Base-by-base conservation (phyloP, 2,888 invertebrate genomes). In the Autographa pulchrina region DNA sequence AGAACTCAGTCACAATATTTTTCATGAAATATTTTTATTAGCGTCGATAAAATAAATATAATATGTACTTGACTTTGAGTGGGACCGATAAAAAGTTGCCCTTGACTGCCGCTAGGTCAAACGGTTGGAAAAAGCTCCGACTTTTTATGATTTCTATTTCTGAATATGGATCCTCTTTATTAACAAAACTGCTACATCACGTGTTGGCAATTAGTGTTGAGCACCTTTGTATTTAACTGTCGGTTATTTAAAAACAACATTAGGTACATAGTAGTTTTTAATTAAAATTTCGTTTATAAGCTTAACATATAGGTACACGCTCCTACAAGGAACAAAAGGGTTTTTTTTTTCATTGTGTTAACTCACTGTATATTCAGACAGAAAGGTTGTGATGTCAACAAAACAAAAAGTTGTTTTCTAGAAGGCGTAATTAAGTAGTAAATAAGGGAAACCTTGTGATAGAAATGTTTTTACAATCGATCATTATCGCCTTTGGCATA, bases 401-500 rank as follows among this genome's bases (percentile, higher is more conserved):
- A 52, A 48, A 48, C 48, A 13, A 48, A 48, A 8, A 16, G 14
- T 25, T 25, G 25, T 25, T 25, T 25, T n/a, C 38, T 20, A 41
- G 8, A 13, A 6, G 20, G 14, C 48, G 48, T 52, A 31, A n/a
- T 52, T 62, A 62, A 52, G 9, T 52, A 35, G 35, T 32, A 32
- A 35, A 63, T 11, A n/a, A n/a, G 8, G 18, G 5, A 31, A 14
- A 58, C 65, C 62, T 70, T 70, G 56, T 6, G 14, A 38, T 38
- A 61, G 16, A 2, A 11, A 32, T 18, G 41, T 66, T 25, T 54
- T 31, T 43, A 65, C 65, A 70, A 65, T 58, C 2, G 56, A 35
- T 63, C 20, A 14, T 66, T 62, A 66, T 62, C 70, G 14, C 35
- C 13, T 25, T 38, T 43, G 13, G 48, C 18, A 35, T 52, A 59